Conservation (phyloP, 2,113 vertebrate species). For the Eulacestoma nigropectus region DNA sequence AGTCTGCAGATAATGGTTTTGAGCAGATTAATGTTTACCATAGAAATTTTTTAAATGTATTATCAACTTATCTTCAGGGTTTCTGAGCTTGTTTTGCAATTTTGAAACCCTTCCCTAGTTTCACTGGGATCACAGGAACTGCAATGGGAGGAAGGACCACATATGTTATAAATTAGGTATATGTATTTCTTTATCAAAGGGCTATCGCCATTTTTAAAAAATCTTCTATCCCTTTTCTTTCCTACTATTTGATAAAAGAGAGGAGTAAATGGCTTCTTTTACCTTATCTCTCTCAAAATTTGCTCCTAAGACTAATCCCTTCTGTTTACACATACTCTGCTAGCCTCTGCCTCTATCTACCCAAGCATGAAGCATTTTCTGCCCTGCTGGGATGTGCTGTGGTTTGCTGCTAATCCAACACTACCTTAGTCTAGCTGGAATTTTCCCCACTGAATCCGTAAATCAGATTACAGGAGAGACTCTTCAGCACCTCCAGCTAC, state of each 20-base stretch:
- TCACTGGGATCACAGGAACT: background rate
- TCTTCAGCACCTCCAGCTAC: background rate
- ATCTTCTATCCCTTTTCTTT: background rate
- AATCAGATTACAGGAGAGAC: slow-evolving; percentile 11
- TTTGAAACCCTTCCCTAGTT: background rate
- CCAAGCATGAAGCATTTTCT: background rate
- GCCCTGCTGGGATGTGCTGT: background rate
- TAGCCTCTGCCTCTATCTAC: background rate
- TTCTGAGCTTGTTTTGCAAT: background rate
- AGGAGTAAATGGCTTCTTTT: background rate
- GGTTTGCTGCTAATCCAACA: slow-evolving; percentile 5
- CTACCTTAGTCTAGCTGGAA: background rate
- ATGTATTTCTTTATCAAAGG: background rate
- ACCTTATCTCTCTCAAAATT: background rate
- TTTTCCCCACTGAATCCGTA: background rate
- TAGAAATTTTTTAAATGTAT: accelerated
- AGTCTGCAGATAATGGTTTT: slow-evolving; percentile 13
- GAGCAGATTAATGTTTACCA: background rate
- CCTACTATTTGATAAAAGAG: background rate
- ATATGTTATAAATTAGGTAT: background rate
- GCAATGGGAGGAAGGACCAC: background rate
- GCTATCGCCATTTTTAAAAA: background rate
- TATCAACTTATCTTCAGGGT: background rate
- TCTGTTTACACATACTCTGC: background rate
- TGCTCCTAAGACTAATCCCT: background rate